Conservation (phyloP, 2,797 vertebrate genomes). For the Chrysocyon brachyurus region DNA sequence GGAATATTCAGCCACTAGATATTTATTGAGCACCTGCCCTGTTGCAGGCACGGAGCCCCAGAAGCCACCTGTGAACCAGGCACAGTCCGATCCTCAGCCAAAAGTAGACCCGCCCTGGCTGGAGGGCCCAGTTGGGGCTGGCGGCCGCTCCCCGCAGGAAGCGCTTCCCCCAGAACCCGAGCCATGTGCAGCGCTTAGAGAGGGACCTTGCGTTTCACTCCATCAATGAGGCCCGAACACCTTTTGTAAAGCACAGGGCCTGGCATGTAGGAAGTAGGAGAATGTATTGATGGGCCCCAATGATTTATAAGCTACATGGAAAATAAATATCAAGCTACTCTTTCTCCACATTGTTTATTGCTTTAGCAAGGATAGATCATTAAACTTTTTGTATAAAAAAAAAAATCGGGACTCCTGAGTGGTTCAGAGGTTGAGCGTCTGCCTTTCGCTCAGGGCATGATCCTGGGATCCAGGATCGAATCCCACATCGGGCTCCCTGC, state of each 20-base stretch:
- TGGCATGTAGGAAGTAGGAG: background rate
- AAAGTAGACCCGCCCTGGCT: background rate
- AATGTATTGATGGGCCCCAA: background rate
- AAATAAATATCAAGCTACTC: background rate
- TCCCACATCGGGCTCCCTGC: too few relatives aligned
- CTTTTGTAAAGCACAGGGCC: background rate
- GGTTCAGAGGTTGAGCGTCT: too few relatives aligned
- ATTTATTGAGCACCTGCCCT: background rate
- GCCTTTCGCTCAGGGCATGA: too few relatives aligned
- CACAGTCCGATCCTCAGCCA: background rate
- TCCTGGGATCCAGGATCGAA: too few relatives aligned
- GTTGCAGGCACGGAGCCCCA: background rate
- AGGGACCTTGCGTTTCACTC: background rate
- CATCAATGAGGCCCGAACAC: background rate
- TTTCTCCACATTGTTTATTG: background rate
- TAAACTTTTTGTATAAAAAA: background rate
- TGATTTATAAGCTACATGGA: background rate
- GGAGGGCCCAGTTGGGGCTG: background rate
- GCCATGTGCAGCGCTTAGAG: background rate
- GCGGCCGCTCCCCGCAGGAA: background rate
- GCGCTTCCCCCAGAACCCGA: background rate
- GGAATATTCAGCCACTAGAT: background rate
- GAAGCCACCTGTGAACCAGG: background rate
- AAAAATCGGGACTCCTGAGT: background rate
- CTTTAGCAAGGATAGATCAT: background rate